Evolutionary conservation across 2,113 vertebrate genomes (phyloP), one percentile per base, ranked within the genome.

Genomic region (Cervus canadensis): DNA sequence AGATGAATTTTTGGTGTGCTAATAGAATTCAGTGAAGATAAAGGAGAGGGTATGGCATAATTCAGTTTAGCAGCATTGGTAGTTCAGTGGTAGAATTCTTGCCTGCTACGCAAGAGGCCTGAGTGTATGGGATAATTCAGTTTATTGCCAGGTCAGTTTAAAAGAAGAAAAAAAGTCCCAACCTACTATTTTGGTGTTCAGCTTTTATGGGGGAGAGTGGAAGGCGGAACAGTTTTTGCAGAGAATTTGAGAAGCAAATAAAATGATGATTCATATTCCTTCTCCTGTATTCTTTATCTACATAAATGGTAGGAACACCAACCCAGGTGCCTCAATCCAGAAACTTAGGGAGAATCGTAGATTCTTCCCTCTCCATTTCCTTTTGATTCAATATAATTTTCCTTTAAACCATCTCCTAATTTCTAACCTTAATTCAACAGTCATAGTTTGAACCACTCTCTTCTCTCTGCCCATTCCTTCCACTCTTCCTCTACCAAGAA

Each of bases 11-110:
- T 81, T 57, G 88, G 30, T 93, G 84, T 92, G 45, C 13, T 94
- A 90, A 95, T 64, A 96, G 52, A 96, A 92, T 79, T 85, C 64
- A 56, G 25, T 92, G 64, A 96, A 85, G 74, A 95, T 84, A 94
- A 92, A 84, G 28, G 36, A 92, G 10, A 90, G 28, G 50, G 7
- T 82, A 83, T 13, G 79, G 17, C 28, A 96, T 87, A 95, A 90
- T 90, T 74, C 43, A 57, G 33, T 95, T 82, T 94, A 62, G 28
- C 78, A 81, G 45, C 28, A 81, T 50, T 81, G 45, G 78, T 81
- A 50, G 78, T 81, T 81, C 45, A 81, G 78, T 81, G 28, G 78
- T 81, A 50, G 45, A 81, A 81, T 50, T 81, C 78, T 81, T 81
- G 45, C 16, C 45, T 81, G 45, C 78, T 19, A 19, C 1, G 2